phyloP scores from a whole-genome alignment of 2,888 invertebrate species.

The Heteromyza rotundicornis region DNA sequence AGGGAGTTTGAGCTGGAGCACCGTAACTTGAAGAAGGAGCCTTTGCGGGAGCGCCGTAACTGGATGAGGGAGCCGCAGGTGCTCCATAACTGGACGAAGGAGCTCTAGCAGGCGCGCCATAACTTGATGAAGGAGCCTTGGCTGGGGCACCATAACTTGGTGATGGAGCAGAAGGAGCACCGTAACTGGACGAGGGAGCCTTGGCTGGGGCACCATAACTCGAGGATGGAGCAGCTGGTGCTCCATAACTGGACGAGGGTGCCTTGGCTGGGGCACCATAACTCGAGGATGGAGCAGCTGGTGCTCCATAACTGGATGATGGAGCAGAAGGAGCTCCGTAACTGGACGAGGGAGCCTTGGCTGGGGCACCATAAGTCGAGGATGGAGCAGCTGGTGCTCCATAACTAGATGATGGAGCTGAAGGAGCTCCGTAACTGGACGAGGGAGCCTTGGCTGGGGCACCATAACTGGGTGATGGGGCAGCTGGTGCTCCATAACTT shows the following conservation, averaged over 20 bases:
- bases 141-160: constrained; percentile 62
- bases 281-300: constrained; percentile 39
- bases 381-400: constrained; percentile 64
- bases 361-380: constrained; percentile 63
- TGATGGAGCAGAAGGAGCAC: constrained; percentile 52
- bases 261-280: constrained; percentile 57
- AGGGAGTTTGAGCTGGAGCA: constrained; percentile 55
- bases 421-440: constrained; percentile 59
- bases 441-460: constrained; percentile 19
- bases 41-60: constrained; percentile 39
- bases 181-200: constrained; percentile 59
- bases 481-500: constrained; percentile 53
- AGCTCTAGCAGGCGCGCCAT: constrained; percentile 55
- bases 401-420: constrained; percentile 56
- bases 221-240: constrained; percentile 49
- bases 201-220: constrained; percentile 62
- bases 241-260: constrained; percentile 62
- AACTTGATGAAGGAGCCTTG: constrained; percentile 54
- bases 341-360: constrained; percentile 42
- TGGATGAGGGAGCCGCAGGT: constrained; percentile 29
- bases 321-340: constrained; percentile 56
- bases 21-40: constrained; percentile 63
- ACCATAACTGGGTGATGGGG: constrained; percentile 20
- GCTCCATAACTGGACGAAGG: constrained; percentile 58
- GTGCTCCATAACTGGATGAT: constrained; percentile 60